A percentile compares a stretch with the other conserved stretches of the same genome.
Conservation (phyloP, 1,140 invertebrate genomes). For the Steinernema khuongi region DNA sequence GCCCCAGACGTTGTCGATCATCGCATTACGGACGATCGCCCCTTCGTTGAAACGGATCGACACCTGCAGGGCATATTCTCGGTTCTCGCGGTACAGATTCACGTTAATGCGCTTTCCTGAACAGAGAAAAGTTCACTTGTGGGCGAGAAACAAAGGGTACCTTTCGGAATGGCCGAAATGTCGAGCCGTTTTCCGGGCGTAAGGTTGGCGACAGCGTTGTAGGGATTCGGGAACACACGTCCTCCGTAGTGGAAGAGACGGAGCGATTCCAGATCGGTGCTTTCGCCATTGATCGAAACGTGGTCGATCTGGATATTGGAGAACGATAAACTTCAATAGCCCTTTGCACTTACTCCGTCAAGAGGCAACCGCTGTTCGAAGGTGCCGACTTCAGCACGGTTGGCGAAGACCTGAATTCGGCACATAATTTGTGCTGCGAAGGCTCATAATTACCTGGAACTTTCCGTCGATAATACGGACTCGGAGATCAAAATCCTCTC, state of each 20-base stretch:
- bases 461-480: conserved; percentile 54
- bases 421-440: neutral
- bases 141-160: conserved; percentile 16
- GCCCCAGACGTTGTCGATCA: conserved; percentile 49
- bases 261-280: conserved; percentile 40
- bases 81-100: conserved; percentile 53
- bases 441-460: conserved; percentile 42
- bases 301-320: conserved; percentile 38
- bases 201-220: conserved; percentile 53
- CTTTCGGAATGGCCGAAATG: conserved; percentile 52
- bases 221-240: conserved; percentile 49
- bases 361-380: conserved; percentile 51
- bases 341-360: conserved; percentile 44
- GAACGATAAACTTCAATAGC: neutral
- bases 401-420: conserved; percentile 50
- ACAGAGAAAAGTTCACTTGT: neutral
- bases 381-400: conserved; percentile 49
- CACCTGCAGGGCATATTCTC: conserved; percentile 53
- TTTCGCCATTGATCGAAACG: conserved; percentile 51
- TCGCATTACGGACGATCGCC: conserved; percentile 55
- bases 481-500: conserved; percentile 53
- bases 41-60: conserved; percentile 57
- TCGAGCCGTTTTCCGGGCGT: conserved; percentile 53
- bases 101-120: conserved; percentile 54
- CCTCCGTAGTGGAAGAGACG: conserved; percentile 57